Evolutionary conservation across 2,797 vertebrate genomes (phyloP).

Genomic region (Lacerta viridis): DNA sequence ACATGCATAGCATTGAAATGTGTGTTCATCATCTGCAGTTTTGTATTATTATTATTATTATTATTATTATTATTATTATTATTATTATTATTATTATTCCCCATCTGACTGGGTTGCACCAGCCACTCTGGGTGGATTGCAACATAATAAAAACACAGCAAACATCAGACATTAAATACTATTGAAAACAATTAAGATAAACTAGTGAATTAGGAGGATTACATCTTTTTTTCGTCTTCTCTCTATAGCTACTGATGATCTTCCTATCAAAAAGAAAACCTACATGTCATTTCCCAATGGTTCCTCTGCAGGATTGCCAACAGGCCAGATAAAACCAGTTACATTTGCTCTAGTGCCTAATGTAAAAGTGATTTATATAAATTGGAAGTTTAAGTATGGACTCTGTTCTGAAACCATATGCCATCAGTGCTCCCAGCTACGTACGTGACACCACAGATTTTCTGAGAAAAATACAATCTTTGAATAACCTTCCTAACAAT

Average conservation of each 20-base stretch:
- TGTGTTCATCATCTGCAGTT: neutral
- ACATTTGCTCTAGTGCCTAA: neutral
- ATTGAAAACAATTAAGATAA: conserved; percentile 3
- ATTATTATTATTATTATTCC: no score
- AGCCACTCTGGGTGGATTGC: no score
- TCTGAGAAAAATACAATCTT: no score
- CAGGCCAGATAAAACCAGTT: neutral
- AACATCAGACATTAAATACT: no score
- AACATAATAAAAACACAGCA: no score
- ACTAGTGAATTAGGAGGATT: neutral
- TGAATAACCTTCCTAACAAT: no score
- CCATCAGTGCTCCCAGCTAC: no score
- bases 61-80: no score
- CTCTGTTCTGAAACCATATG: no score
- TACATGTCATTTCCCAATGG: neutral
- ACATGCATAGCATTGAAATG: neutral
- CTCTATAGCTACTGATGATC: rapidly evolving
- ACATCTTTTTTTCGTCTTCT: neutral
- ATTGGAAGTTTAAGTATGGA: neutral
- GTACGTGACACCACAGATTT: no score
- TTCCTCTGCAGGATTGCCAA: neutral
- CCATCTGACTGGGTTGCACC: no score
- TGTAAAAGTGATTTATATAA: neutral
- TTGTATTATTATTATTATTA: no score
- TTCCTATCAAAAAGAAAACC: neutral